Evolutionary conservation across 2,888 invertebrate genomes (phyloP).

Genomic region (Auanema freiburgensis): DNA sequence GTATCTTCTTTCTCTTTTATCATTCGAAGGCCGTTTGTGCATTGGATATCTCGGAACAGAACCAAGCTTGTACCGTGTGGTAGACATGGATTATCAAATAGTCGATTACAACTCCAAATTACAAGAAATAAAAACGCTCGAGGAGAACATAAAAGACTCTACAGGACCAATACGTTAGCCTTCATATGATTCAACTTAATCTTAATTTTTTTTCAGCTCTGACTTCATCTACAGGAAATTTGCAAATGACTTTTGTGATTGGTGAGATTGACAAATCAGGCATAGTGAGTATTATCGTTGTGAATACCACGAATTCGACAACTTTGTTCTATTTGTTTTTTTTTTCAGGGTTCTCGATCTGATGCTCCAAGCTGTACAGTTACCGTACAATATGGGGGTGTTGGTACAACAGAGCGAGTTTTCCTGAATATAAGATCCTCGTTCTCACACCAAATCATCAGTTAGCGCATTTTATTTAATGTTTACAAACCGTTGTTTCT

Average conservation of each 20-base stretch:
- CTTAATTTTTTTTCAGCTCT: neutral
- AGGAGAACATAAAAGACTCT: constrained; percentile 22
- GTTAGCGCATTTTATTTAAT: too few species aligned
- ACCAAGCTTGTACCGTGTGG: constrained; percentile 29
- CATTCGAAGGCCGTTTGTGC: constrained; percentile 23
- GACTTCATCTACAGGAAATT: too few species aligned
- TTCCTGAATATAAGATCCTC: neutral
- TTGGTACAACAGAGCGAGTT: neutral
- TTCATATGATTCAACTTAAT: neutral
- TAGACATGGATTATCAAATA: constrained; percentile 22
- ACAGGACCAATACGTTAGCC: neutral
- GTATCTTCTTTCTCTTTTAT: constrained; percentile 28
- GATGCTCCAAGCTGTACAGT: neutral
- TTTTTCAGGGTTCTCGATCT: neutral
- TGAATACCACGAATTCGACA: too few species aligned
- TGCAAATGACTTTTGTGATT: too few species aligned
- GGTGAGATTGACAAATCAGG: too few species aligned
- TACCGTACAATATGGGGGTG: neutral
- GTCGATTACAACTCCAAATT: constrained; percentile 21
- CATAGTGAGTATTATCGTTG: neutral
- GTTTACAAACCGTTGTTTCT: too few species aligned
- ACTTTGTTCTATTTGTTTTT: too few species aligned
- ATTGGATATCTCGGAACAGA: constrained; percentile 44
- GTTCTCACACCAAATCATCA: neutral
- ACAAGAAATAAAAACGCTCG: constrained; percentile 21